Percentiles rank a stretch among this genome's conserved stretches.
Evolutionary conservation across 1,140 invertebrate genomes (phyloP).

Genomic region (Lepidostoma basale): DNA sequence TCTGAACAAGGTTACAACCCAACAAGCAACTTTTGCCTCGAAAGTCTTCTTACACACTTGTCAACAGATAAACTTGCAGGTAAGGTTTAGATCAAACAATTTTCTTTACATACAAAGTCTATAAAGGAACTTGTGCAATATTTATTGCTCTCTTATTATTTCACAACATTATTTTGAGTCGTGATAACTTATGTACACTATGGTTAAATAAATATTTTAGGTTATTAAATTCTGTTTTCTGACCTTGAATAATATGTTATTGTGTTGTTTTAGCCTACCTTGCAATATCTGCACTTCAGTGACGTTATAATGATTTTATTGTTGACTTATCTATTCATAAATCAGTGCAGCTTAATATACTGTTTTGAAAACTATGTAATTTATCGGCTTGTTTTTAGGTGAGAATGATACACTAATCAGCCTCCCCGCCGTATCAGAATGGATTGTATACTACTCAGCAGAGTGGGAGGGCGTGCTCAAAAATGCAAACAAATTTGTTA

Average conservation of each 20-base stretch:
- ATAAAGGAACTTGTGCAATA: too few species aligned
- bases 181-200: too few species aligned
- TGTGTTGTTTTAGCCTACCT: too few species aligned
- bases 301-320: too few species aligned
- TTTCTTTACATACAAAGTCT: neutral
- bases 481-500: conserved; percentile 29
- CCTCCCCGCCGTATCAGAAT: conserved; percentile 28
- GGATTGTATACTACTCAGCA: conserved; percentile 20
- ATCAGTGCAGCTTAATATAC: neutral
- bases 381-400: conserved; percentile 5
- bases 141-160: too few species aligned
- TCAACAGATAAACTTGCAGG: conserved; percentile 51
- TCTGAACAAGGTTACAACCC: conserved; percentile 56
- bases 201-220: too few species aligned
- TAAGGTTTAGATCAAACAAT: conserved; percentile 1
- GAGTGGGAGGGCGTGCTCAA: conserved; percentile 26
- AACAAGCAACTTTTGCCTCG: conserved; percentile 60
- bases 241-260: too few species aligned
- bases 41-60: conserved; percentile 58
- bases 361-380: neutral
- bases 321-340: neutral
- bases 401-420: neutral
- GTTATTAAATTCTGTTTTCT: too few species aligned
- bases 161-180: too few species aligned
- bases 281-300: too few species aligned